Percentiles rank a stretch among this genome's conserved stretches.
phyloP scores from a whole-genome alignment of 2,113 vertebrate genomes.

The Myocastor coypus region DNA sequence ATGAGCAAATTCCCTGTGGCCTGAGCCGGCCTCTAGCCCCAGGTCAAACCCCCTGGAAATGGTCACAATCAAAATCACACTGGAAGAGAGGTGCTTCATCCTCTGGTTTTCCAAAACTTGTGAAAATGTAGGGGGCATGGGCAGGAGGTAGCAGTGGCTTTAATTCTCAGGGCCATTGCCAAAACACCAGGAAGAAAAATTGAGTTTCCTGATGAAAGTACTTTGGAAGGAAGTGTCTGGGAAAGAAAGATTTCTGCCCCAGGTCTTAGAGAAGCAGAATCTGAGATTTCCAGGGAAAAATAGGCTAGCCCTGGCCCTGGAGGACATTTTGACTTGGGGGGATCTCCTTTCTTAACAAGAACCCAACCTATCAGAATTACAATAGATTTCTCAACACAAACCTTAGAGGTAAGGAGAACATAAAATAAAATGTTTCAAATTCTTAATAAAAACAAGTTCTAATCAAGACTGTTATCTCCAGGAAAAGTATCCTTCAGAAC shows the following conservation, averaged over 20 bases:
- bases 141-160: too few species aligned
- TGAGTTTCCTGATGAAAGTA: not conserved
- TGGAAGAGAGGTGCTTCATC: not conserved
- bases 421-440: not conserved
- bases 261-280: not conserved
- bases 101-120: not conserved
- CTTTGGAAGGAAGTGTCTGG: not conserved
- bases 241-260: not conserved
- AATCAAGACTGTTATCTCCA: not conserved
- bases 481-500: not conserved
- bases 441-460: not conserved
- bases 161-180: not conserved
- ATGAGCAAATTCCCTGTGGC: not conserved
- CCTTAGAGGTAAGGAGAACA: not conserved
- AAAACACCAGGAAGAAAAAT: not conserved
- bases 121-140: not conserved
- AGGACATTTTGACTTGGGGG: not conserved
- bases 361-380: not conserved
- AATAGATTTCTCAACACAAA: not conserved
- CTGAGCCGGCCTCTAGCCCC: slow-evolving; percentile 37
- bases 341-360: not conserved
- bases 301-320: not conserved
- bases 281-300: not conserved
- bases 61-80: slow-evolving; percentile 39
- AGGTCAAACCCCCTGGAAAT: slow-evolving; percentile 41